phyloP scores from a whole-genome alignment of 2,113 vertebrate species.

The Tinamus guttatus region DNA sequence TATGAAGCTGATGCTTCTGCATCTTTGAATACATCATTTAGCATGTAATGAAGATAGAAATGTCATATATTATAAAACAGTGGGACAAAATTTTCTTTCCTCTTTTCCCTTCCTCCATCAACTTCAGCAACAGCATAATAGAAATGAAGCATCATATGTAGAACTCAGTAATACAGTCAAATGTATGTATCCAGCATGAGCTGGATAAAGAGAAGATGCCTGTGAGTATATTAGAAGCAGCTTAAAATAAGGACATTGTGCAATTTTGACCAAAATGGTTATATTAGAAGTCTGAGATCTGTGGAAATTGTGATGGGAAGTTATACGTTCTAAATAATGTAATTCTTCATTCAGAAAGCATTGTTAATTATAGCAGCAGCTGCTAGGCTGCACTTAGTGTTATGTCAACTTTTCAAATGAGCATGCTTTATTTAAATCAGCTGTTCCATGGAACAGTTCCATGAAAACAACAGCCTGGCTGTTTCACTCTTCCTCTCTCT shows the following conservation, averaged over 20 bases:
- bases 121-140: background rate
- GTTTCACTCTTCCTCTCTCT: background rate
- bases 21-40: background rate
- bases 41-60: background rate
- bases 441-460: background rate
- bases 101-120: background rate
- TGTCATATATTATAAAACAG: background rate
- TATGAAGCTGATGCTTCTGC: background rate
- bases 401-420: background rate
- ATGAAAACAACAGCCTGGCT: background rate
- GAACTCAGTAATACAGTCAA: background rate
- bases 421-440: background rate
- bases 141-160: background rate
- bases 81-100: background rate
- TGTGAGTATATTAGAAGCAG: background rate
- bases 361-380: slow-evolving; percentile 17
- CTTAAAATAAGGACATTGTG: slow-evolving; percentile 12
- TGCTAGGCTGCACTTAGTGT: background rate
- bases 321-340: background rate
- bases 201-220: background rate
- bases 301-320: background rate
- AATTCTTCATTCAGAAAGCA: slow-evolving; percentile 7
- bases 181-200: background rate
- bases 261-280: background rate
- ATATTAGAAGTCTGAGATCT: background rate